A percentile compares a stretch with the other conserved stretches of the same genome.
These are phyloP conservation scores for Sigmodon hispidus DNA, from an alignment of 2,113 vertebrate species.

Conservation along the genomic window DNA sequence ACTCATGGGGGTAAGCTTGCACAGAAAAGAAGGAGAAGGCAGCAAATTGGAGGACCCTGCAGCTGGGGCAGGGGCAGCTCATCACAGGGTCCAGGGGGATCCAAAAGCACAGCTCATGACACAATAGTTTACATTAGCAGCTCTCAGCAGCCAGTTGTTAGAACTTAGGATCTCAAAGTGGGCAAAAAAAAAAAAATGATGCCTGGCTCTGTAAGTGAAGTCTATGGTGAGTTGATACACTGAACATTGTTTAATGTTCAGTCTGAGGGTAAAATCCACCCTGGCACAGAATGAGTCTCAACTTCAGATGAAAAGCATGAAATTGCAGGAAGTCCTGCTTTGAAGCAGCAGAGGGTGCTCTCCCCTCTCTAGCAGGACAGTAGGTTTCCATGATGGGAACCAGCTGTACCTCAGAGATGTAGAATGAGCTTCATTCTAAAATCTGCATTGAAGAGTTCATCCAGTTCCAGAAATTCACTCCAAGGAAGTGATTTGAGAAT, in stretches of 20 bases:
- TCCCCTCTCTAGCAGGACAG: background rate
- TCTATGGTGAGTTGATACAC: background rate
- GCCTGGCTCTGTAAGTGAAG: background rate
- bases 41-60: too few relatives aligned
- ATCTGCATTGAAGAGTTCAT: background rate
- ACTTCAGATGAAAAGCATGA: background rate
- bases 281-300: background rate
- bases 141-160: background rate
- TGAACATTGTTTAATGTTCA: background rate
- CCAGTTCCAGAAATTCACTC: background rate
- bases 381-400: background rate
- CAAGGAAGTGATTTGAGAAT: background rate
- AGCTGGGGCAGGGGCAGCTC: background rate
- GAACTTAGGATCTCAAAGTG: background rate
- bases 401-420: background rate
- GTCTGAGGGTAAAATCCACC: background rate
- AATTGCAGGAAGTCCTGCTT: conserved; percentile 13
- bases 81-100: background rate
- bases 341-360: conserved; percentile 67
- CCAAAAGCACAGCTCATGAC: background rate
- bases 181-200: background rate
- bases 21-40: background rate
- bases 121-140: background rate
- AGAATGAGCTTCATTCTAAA: background rate
- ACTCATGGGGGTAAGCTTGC: background rate